Evolutionary conservation across 2,888 invertebrate species (phyloP).

Genomic region (Neoaliturus tenellus): DNA sequence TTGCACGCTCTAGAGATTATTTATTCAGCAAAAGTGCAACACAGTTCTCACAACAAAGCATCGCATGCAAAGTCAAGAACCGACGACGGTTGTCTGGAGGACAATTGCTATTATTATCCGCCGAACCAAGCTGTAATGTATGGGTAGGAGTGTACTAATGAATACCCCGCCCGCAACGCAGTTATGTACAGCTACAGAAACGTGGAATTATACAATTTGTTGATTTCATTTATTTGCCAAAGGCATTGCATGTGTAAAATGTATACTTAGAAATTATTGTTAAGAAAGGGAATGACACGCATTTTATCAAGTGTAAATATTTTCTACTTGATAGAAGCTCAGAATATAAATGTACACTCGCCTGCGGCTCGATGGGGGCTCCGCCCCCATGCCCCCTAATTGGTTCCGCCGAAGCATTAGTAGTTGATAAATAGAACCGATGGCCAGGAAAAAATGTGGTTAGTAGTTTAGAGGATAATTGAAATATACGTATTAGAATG

Average conservation of each 20-base stretch:
- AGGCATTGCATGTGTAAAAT: neutral
- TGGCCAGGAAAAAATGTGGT: too few relatives aligned
- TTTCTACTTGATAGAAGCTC: too few relatives aligned
- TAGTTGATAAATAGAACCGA: too few relatives aligned
- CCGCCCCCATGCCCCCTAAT: too few relatives aligned
- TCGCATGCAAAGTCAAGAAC: neutral
- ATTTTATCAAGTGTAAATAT: too few relatives aligned
- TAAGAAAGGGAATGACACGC: too few relatives aligned
- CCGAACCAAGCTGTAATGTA: constrained; percentile 1
- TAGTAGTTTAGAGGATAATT: too few relatives aligned
- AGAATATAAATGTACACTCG: too few relatives aligned
- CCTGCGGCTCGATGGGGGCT: too few relatives aligned
- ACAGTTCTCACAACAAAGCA: neutral
- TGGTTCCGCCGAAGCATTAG: too few relatives aligned
- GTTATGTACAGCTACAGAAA: neutral
- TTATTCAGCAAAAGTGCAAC: neutral
- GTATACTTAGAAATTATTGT: neutral
- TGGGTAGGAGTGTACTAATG: neutral
- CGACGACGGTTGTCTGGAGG: neutral
- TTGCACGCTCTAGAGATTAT: too few relatives aligned
- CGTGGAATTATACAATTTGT: neutral
- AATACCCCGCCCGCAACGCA: neutral
- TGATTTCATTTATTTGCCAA: neutral
- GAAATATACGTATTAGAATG: too few relatives aligned
- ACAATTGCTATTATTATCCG: constrained; percentile 18